Evolutionary conservation across 2,113 vertebrate genomes (phyloP).

Genomic region (Tautogolabrus adspersus): DNA sequence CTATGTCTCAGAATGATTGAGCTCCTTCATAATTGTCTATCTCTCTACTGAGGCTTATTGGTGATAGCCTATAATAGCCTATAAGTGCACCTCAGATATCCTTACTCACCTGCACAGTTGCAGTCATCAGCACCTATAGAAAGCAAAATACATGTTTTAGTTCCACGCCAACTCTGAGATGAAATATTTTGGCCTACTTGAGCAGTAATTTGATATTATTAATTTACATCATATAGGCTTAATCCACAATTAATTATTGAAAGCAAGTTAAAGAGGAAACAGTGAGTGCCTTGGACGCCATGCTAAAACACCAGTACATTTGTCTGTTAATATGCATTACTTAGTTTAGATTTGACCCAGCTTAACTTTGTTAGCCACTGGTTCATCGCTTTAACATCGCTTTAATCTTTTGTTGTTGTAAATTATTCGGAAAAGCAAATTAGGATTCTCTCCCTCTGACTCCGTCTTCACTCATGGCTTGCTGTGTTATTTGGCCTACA

Average conservation of each 20-base stretch:
- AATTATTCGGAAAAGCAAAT: background rate
- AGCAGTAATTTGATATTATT: too few relatives aligned
- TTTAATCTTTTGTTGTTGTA: background rate
- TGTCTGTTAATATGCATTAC: too few relatives aligned
- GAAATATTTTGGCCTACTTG: too few relatives aligned
- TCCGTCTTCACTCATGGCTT: background rate
- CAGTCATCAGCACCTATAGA: background rate
- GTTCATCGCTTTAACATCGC: slow-evolving; percentile 10
- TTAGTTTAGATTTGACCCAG: slow-evolving; percentile 38
- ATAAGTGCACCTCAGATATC: slow-evolving; percentile 28
- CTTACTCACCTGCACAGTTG: background rate
- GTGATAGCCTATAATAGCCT: too few relatives aligned
- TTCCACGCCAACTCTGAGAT: too few relatives aligned
- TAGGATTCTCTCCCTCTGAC: background rate
- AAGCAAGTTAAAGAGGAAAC: background rate
- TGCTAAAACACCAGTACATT: too few relatives aligned
- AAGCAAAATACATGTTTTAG: too few relatives aligned
- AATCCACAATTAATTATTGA: too few relatives aligned
- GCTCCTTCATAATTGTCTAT: background rate
- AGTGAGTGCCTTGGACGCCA: background rate
- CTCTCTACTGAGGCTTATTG: too few relatives aligned
- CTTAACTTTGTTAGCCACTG: slow-evolving; percentile 23
- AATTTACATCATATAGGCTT: too few relatives aligned
- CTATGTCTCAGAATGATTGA: background rate
- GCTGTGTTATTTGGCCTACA: slow-evolving; percentile 29